Conservation (phyloP, 2,113 vertebrate species). For the Nibea coibor region DNA sequence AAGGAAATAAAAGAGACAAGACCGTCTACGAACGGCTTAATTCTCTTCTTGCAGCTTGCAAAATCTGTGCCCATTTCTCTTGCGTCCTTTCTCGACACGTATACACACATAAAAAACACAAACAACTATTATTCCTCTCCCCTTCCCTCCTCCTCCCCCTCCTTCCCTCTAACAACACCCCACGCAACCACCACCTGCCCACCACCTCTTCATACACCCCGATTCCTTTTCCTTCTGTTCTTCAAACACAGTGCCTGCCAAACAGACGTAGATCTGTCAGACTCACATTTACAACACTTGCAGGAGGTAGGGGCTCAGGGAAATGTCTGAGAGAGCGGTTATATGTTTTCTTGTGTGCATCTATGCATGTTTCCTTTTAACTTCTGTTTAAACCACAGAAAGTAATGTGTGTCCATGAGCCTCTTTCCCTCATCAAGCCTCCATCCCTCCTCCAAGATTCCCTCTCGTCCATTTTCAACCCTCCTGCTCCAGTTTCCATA, state of each 20-base stretch:
- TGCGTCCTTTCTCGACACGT: constrained; percentile 22
- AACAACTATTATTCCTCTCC: constrained; percentile 50
- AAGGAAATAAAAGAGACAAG: constrained; percentile 60
- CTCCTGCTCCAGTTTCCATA: constrained; percentile 30
- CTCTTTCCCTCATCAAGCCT: constrained; percentile 20
- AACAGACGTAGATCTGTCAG: constrained; percentile 46
- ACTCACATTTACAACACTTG: constrained; percentile 48
- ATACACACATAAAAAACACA: constrained; percentile 34
- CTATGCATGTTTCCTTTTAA: constrained; percentile 20
- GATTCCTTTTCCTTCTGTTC: constrained; percentile 48
- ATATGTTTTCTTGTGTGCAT: constrained; percentile 18
- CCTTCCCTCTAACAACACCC: constrained; percentile 41
- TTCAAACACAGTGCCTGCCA: constrained; percentile 46
- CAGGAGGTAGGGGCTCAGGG: constrained; percentile 41
- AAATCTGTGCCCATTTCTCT: constrained; percentile 35
- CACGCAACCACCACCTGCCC: constrained; percentile 28
- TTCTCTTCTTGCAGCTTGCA: constrained; percentile 35
- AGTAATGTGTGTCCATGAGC: neutral
- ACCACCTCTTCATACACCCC: constrained; percentile 38
- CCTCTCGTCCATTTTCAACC: constrained; percentile 25
- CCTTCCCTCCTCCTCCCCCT: constrained; percentile 31
- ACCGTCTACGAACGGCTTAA: constrained; percentile 29
- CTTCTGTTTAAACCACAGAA: constrained; percentile 23
- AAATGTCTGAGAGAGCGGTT: constrained; percentile 9
- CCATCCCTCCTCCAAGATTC: constrained; percentile 20